These are phyloP conservation scores for Drosophila kuntzei DNA, from an alignment of 2,888 invertebrate species.

Conservation along the genomic window DNA sequence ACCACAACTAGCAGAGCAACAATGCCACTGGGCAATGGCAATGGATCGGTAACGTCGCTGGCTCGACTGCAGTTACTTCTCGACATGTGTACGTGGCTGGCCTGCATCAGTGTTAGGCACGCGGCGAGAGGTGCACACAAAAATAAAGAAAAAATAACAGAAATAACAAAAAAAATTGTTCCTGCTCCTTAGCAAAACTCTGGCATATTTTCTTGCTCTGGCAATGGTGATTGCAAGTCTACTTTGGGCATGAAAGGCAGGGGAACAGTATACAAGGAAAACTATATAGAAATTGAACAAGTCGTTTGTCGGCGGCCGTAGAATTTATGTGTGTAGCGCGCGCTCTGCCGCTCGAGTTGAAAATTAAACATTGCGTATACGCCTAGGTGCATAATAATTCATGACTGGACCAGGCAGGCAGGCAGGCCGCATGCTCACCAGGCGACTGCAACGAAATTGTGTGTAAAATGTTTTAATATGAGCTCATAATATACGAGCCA, in stretches of 20 bases:
- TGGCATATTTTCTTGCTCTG: slow-evolving; percentile 55
- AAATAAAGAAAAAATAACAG: slow-evolving; percentile 17
- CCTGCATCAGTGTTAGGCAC: slow-evolving; percentile 59
- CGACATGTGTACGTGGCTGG: slow-evolving; percentile 78
- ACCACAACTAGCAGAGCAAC: slow-evolving; percentile 49
- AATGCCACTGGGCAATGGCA: slow-evolving; percentile 31
- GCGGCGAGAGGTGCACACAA: slow-evolving; percentile 16
- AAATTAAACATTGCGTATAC: slow-evolving; percentile 83
- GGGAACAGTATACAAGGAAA: slow-evolving; percentile 24
- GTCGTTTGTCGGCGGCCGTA: slow-evolving; percentile 75
- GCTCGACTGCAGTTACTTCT: slow-evolving; percentile 74
- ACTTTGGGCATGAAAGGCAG: background rate
- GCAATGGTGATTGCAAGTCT: slow-evolving; percentile 29
- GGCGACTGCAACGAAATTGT: slow-evolving; percentile 71
- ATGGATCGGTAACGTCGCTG: slow-evolving; percentile 31
- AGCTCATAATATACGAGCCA: slow-evolving; percentile 73
- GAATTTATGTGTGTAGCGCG: slow-evolving; percentile 74
- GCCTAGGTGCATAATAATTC: slow-evolving; percentile 82
- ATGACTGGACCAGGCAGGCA: slow-evolving; percentile 47
- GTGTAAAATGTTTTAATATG: slow-evolving; percentile 81
- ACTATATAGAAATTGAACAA: slow-evolving; percentile 77
- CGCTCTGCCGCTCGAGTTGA: slow-evolving; percentile 64
- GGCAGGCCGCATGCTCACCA: slow-evolving; percentile 31
- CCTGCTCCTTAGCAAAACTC: slow-evolving; percentile 51
- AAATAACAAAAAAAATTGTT: slow-evolving; percentile 37